These are phyloP conservation scores for Eriocheir sinensis DNA, from an alignment of 1,140 invertebrate species.

Conservation along the genomic window DNA sequence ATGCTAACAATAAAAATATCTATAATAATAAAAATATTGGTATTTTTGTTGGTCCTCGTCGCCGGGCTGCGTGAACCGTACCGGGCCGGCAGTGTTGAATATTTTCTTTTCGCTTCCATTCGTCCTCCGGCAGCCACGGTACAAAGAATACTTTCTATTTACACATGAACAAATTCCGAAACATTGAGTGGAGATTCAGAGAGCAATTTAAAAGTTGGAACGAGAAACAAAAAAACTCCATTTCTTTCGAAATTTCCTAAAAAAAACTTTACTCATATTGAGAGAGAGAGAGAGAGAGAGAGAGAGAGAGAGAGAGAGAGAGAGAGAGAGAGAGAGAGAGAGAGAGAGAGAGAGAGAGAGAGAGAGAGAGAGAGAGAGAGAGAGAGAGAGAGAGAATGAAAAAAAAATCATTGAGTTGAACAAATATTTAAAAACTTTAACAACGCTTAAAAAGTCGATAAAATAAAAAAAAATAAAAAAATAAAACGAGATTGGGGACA, in stretches of 20 bases:
- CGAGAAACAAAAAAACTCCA: not conserved
- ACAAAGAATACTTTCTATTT: not conserved
- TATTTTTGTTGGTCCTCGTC: not conserved
- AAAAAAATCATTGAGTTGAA: no score
- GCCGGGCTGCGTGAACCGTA: not conserved
- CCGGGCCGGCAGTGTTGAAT: not conserved
- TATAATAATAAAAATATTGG: no score
- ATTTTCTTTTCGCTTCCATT: not conserved
- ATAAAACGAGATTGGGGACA: no score
- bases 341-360: not conserved
- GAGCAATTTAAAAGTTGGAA: not conserved
- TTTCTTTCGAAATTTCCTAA: no score
- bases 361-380: slow-evolving; percentile 43
- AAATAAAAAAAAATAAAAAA: no score
- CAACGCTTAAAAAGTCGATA: no score
- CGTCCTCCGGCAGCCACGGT: not conserved
- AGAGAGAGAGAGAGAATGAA: not conserved
- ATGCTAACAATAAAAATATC: no score
- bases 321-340: no score
- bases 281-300: no score
- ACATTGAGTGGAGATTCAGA: not conserved
- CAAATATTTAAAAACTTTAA: no score
- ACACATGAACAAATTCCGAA: slow-evolving; percentile 4
- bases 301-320: no score
- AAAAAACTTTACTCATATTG: not conserved